Evolutionary conservation across 2,113 vertebrate genomes (phyloP), one percentile per base, ranked within the genome.

Genomic region (Todiramphus chloris): DNA sequence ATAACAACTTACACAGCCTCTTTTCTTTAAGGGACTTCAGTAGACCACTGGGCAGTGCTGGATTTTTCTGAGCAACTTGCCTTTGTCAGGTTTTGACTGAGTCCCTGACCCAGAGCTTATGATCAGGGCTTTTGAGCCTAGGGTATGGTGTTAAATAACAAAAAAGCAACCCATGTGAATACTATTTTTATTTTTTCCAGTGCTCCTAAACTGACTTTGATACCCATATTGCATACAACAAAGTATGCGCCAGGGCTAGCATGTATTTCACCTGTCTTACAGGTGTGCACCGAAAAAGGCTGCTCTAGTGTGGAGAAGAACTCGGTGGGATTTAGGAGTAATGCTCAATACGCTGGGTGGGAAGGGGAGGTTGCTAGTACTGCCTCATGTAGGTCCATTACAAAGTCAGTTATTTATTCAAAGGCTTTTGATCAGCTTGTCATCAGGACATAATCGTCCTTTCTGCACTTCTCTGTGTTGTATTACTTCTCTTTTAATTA

Each of bases 321-420:
- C 25, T 1, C 41, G 0, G 53, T 28, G 39, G 30, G 48, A 35
- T 69, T 24, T 14, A n/a, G 31, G 48, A 63, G 18, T 69, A 4
- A 19, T 16, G 37, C 43, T 2, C 2, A 48, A 23, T 33, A 9
- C 0, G 0, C 33, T n/a, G 51, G 25, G 16, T 60, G 28, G 55
- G 48, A 63, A 16, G 10, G 16, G 21, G 16, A 28, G 44, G 10
- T 41, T 72, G 39, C 78, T 66, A 20, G 11, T 55, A 10, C 63
- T 86, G 43, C 48, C 53, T 93, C 13, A 4, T 64, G 27, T 41
- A 64, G 53, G n/a, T 10, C 59, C 0, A 0, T 11, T 80, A 73
- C 43, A 30, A 76, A 89, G 39, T 44, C 33, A 13, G 33, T 60
- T 88, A 37, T 39, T 79, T 58, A 27, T 73, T 79, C 68, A 31